Evolutionary conservation across 2,113 vertebrate genomes (phyloP).

Genomic region (Eulemur rufifrons): DNA sequence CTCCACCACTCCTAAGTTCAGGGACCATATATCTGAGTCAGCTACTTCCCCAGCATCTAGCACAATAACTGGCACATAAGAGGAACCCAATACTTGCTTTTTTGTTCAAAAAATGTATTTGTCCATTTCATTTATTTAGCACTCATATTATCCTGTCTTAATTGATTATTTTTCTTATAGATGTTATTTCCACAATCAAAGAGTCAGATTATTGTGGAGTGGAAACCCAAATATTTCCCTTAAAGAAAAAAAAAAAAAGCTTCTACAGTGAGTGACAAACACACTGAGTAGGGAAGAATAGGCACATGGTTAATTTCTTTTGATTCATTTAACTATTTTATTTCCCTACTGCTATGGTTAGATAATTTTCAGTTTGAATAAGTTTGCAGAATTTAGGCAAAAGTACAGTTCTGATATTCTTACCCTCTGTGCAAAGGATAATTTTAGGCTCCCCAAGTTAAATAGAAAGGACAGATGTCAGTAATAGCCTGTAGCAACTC

Average conservation of each 20-base stretch:
- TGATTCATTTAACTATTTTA: not conserved
- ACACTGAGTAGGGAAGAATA: fast-evolving
- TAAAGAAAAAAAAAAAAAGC: not conserved
- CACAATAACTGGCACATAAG: not conserved
- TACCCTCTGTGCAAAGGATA: not conserved
- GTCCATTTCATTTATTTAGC: not conserved
- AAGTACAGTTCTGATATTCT: not conserved
- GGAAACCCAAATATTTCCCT: not conserved
- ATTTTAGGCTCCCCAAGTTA: not conserved
- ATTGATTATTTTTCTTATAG: not conserved
- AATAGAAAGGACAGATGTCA: not conserved
- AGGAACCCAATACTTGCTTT: not conserved
- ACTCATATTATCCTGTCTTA: not conserved
- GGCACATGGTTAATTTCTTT: not conserved
- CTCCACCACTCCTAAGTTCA: not conserved
- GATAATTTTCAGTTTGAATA: not conserved
- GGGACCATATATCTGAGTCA: not conserved
- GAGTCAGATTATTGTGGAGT: not conserved
- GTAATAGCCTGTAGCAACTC: not conserved
- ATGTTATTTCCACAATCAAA: not conserved
- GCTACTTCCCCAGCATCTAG: not conserved
- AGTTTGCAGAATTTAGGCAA: not conserved
- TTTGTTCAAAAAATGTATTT: not conserved
- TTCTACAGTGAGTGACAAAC: not conserved
- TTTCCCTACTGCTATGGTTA: not conserved